A percentile compares a stretch with the other conserved stretches of the same genome.
Evolutionary conservation across 2,113 vertebrate genomes (phyloP).

Genomic region (Willisornis vidua): DNA sequence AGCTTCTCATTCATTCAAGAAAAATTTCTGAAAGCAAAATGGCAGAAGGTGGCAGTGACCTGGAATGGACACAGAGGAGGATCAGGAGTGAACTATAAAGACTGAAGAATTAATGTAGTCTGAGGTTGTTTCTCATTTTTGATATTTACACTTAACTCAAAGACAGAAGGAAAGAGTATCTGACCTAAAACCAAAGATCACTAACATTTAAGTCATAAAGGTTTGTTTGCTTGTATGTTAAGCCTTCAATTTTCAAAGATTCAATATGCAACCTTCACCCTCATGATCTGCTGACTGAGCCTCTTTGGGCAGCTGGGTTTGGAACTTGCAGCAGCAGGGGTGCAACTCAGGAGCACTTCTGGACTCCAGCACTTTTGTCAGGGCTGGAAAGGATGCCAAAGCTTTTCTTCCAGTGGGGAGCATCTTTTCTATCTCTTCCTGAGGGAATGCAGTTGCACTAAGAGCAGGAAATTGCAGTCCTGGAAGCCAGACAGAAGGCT

Average conservation of each 20-base stretch:
- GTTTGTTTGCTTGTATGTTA: neutral
- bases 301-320: neutral
- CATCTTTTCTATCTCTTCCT: neutral
- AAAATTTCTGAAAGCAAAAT: neutral
- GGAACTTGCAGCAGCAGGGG: neutral
- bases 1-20: neutral
- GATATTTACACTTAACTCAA: neutral
- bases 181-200: neutral
- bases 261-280: neutral
- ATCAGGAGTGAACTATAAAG: neutral
- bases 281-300: no score
- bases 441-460: fast-evolving
- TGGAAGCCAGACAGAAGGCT: neutral
- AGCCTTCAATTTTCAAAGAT: neutral
- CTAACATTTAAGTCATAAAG: neutral
- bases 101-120: neutral
- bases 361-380: neutral
- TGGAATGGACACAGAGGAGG: neutral
- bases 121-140: neutral
- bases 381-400: neutral
- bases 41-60: neutral
- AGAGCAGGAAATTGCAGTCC: neutral
- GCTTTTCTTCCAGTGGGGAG: neutral
- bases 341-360: neutral
- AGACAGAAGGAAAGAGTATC: neutral